Base-by-base conservation (phyloP, 1,140 invertebrate species). In the Neocloeon triangulifer region DNA sequence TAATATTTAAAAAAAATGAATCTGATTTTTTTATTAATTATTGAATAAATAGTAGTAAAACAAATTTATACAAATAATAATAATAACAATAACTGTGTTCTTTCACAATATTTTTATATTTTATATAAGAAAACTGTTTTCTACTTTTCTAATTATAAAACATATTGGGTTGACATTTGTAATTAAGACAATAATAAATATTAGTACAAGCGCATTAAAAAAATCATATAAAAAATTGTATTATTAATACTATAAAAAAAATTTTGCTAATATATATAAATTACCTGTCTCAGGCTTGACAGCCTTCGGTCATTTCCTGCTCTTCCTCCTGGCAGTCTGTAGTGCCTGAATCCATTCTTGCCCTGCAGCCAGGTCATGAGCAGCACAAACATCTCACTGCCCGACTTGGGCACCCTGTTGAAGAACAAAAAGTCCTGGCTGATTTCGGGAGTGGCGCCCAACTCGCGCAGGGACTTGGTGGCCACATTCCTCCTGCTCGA, bases 351-450 rank as follows among this genome's bases (percentile, higher is more conserved):
- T 33, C 55, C 57, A 42, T 73, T 71, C 32, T 42, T 47, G 10
- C 60, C 59, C 37, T 69, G 60, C 15, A 73, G 48, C 45, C 59
- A 61, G 37, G 69, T 60, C 5, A 75, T 41, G 4, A 74, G 48
- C n/a, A 69, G 43, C 3, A 69, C 59, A n/a, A 73, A 43, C 36
- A 69, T 52, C 40, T 72, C 68, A n/a, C 61, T 59, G 4, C 69
- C 71, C 17, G 64, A 58, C 33, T 63, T 63, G 2, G 70, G 68
- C 26, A 73, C 55, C 21, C 64, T 51, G 36, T 71, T 73, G 37
- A 71, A 58, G 51, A 74, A 64, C 5, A 74, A 37, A 6, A 65
- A 16, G 4, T 37, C 49, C 43, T 56, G 60, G 20, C 55, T 48
- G 37, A n/a, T n/a, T n/a, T 56, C 54, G 6, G 59, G 50, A 48